Evolutionary conservation across 2,113 vertebrate species (phyloP).

Genomic region (Irena cyanogastra): DNA sequence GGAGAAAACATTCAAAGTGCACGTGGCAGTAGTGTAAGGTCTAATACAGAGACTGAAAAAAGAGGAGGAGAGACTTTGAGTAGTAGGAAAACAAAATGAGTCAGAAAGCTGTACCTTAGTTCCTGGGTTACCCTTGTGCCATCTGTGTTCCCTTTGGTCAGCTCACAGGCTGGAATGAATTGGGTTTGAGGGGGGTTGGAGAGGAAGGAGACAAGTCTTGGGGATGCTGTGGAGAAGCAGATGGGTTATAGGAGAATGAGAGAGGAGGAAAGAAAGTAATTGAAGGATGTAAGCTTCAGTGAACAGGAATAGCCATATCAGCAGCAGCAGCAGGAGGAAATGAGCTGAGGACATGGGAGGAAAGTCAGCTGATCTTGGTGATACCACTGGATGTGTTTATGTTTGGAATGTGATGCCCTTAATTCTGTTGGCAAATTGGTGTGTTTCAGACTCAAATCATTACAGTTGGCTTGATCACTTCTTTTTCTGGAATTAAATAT

Average conservation of each 20-base stretch:
- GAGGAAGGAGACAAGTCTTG: neutral
- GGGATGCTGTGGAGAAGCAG: neutral
- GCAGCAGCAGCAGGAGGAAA: neutral
- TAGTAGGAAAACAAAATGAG: neutral
- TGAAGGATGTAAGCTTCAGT: slow-evolving; percentile 15
- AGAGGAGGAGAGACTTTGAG: neutral
- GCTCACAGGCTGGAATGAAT: neutral
- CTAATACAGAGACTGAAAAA: neutral
- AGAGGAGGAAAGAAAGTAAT: neutral
- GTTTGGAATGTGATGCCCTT: neutral
- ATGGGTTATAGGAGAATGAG: neutral
- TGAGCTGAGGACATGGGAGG: neutral
- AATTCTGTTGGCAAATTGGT: neutral
- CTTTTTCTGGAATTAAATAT: neutral
- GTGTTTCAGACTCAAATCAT: neutral
- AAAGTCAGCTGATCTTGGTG: neutral
- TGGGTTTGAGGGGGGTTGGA: neutral
- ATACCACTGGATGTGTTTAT: neutral
- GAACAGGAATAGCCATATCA: neutral
- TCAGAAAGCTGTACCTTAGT: neutral
- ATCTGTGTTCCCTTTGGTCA: neutral
- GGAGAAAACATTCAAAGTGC: neutral
- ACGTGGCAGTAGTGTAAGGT: neutral
- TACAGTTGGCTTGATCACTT: neutral
- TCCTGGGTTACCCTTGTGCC: neutral